These are phyloP conservation scores for Platanista minor DNA, from an alignment of 2,113 vertebrate species.

Conservation along the genomic window DNA sequence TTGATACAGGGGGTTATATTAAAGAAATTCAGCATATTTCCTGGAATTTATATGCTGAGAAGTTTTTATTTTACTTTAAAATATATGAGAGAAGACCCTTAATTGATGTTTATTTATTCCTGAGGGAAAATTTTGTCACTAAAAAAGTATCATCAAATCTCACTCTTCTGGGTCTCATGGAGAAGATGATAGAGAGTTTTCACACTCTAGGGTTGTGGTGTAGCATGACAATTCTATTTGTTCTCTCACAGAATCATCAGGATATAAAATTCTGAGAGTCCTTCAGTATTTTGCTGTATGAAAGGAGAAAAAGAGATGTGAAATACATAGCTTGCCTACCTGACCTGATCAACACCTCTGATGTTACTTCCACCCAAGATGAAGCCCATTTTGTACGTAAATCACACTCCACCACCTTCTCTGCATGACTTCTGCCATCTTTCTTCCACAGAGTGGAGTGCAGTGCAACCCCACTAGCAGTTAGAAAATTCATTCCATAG, in stretches of 20 bases:
- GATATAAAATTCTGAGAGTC: not conserved
- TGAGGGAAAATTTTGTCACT: not conserved
- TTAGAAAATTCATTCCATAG: not conserved
- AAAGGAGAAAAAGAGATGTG: not conserved
- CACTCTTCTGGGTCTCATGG: not conserved
- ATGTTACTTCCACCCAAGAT: too few species aligned
- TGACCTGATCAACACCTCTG: not conserved
- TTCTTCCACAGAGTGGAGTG: not conserved
- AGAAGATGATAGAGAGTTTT: not conserved
- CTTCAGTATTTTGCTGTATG: not conserved
- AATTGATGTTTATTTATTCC: not conserved
- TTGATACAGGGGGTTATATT: fast-evolving
- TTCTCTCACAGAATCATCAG: not conserved
- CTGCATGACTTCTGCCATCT: too few species aligned
- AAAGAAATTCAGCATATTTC: not conserved
- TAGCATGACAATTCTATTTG: not conserved
- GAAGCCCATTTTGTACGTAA: not conserved
- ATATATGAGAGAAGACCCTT: not conserved
- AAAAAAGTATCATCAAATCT: not conserved
- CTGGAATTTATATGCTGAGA: not conserved
- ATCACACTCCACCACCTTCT: not conserved
- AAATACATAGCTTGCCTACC: not conserved
- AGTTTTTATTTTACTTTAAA: not conserved
- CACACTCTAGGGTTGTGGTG: not conserved
- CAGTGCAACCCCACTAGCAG: too few species aligned